These are phyloP conservation scores for Hormaphis cornu DNA, from an alignment of 1,140 invertebrate genomes.

Conservation along the genomic window DNA sequence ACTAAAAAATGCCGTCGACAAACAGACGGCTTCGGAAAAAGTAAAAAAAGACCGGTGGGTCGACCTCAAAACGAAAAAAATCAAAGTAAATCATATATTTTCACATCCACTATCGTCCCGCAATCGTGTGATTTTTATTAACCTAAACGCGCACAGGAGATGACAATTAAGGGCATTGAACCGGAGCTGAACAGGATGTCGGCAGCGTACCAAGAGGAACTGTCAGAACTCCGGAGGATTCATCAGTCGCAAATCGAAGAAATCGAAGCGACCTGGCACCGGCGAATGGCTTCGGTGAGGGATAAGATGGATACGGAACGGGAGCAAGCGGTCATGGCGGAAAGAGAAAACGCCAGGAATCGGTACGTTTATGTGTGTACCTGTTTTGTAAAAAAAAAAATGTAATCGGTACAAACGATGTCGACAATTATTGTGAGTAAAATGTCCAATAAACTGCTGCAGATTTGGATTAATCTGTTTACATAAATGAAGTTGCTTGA, in stretches of 20 bases:
- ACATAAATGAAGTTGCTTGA: too few species aligned
- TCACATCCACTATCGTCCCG: not conserved
- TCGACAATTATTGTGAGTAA: too few species aligned
- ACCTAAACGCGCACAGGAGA: constrained; percentile 45
- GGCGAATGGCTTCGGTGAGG: constrained; percentile 45
- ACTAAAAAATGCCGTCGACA: constrained; percentile 53
- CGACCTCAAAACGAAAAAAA: constrained; percentile 59
- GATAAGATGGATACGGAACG: constrained; percentile 45
- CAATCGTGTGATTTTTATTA: constrained; percentile 29
- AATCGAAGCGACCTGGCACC: constrained; percentile 47
- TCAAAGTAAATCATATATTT: constrained; percentile 47
- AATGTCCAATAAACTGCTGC: too few species aligned
- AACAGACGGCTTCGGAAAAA: constrained; percentile 56
- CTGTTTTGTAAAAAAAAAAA: not conserved
- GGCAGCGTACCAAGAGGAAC: constrained; percentile 51
- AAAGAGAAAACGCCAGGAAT: constrained; percentile 40
- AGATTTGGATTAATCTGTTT: too few species aligned
- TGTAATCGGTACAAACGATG: too few species aligned
- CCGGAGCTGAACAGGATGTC: constrained; percentile 59
- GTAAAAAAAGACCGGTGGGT: constrained; percentile 57
- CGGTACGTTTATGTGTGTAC: constrained; percentile 13
- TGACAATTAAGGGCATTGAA: constrained; percentile 63
- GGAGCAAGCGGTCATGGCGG: constrained; percentile 47
- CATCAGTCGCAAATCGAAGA: constrained; percentile 53
- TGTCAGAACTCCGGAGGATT: constrained; percentile 48